These are phyloP conservation scores for Macrophya annulata DNA, from an alignment of 2,888 invertebrate genomes.

Conservation along the genomic window DNA sequence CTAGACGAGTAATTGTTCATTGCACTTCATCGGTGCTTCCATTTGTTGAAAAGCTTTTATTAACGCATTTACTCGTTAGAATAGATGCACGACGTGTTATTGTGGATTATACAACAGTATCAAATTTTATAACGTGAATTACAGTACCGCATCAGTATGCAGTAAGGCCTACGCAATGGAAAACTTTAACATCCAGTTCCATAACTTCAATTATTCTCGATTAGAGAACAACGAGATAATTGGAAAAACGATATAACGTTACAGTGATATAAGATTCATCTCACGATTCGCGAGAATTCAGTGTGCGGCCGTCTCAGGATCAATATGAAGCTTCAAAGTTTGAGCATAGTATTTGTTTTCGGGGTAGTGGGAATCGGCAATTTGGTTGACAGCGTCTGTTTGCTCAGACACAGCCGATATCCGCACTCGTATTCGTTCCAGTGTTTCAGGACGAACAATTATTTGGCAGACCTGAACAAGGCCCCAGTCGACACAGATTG, in stretches of 20 bases:
- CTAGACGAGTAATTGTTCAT: neutral
- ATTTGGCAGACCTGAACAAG: neutral
- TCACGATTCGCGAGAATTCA: neutral
- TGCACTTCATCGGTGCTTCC: neutral
- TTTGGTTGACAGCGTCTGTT: neutral
- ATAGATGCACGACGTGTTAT: too few relatives aligned
- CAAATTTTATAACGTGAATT: too few relatives aligned
- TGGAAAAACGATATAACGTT: neutral
- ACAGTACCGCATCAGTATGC: too few relatives aligned
- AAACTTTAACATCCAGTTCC: neutral
- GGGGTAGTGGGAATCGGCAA: neutral
- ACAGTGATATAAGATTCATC: neutral
- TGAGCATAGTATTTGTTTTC: neutral
- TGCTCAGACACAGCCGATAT: neutral
- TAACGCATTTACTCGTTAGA: too few relatives aligned
- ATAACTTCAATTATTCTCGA: neutral
- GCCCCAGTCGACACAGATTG: neutral
- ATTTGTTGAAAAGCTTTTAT: too few relatives aligned
- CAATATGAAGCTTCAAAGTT: constrained; percentile 26
- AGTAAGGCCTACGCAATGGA: neutral
- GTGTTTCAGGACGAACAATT: constrained; percentile 1
- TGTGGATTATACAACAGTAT: neutral
- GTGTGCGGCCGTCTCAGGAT: neutral
- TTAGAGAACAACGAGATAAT: neutral
- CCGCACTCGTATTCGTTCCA: neutral